phyloP scores from a whole-genome alignment of 2,113 vertebrate species.

The Ramphastos sulfuratus region DNA sequence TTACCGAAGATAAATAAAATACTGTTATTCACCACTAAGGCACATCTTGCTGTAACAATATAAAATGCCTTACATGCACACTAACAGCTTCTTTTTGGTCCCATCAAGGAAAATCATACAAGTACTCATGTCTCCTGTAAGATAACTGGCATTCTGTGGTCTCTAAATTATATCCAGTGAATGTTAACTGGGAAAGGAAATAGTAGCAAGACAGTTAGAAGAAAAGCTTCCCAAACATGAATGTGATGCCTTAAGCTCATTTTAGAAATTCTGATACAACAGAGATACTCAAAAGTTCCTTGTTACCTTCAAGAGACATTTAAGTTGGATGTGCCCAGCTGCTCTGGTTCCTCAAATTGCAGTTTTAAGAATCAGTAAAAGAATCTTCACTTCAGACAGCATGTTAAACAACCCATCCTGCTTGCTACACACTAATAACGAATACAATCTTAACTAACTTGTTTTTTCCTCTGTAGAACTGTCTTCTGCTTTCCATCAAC shows the following conservation, averaged over 20 bases:
- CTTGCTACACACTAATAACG: not conserved
- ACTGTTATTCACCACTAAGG: not conserved
- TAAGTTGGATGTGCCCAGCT: not conserved
- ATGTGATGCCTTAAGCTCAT: not conserved
- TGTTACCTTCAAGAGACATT: not conserved
- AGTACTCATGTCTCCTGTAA: not conserved
- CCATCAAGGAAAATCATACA: not conserved
- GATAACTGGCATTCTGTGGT: not conserved
- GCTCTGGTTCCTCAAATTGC: not conserved
- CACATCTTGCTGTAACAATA: not conserved
- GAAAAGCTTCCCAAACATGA: not conserved
- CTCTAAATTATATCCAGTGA: not conserved
- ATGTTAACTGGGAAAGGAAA: not conserved
- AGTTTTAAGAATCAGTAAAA: not conserved
- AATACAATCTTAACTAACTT: not conserved
- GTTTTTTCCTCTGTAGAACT: not conserved
- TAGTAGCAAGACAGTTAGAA: not conserved
- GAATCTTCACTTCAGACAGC: not conserved
- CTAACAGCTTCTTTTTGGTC: not conserved
- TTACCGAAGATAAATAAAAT: not conserved
- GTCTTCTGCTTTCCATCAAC: not conserved
- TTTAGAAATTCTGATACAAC: not conserved
- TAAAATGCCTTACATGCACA: not conserved
- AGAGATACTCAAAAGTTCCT: not conserved
- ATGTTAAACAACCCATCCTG: not conserved